Evolutionary conservation across 2,888 invertebrate genomes (phyloP).

Genomic region (Fragum fragum): DNA sequence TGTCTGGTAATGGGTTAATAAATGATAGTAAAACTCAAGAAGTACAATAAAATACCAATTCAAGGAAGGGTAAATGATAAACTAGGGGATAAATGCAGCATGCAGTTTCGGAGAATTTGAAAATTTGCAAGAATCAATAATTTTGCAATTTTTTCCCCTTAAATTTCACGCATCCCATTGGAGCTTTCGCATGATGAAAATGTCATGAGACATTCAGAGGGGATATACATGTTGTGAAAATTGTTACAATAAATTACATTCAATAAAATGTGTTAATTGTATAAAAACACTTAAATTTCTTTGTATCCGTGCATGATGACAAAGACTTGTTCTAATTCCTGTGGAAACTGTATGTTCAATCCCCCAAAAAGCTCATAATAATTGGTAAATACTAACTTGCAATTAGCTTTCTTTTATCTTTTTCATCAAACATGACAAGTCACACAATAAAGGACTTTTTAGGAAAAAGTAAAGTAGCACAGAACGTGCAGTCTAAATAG

Average conservation of each 20-base stretch:
- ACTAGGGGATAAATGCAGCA: slow-evolving; percentile 28
- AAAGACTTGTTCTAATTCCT: not conserved
- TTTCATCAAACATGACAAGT: no score
- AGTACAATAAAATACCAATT: not conserved
- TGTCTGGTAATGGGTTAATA: no score
- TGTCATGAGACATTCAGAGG: slow-evolving; percentile 6
- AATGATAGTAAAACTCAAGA: no score
- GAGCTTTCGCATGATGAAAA: slow-evolving; percentile 15
- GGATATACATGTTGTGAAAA: slow-evolving; percentile 25
- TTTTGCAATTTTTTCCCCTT: slow-evolving; percentile 18
- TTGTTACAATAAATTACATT: slow-evolving; percentile 27
- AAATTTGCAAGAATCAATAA: slow-evolving; percentile 35
- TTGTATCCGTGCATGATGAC: slow-evolving; percentile 5
- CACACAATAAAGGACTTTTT: no score
- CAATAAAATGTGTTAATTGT: slow-evolving; percentile 24
- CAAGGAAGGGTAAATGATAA: slow-evolving; percentile 3
- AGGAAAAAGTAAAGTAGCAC: no score
- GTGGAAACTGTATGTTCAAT: not conserved
- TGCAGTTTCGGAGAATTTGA: slow-evolving; percentile 21
- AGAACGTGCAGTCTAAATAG: no score
- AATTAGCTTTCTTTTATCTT: no score
- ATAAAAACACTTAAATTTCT: slow-evolving; percentile 4
- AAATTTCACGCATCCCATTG: not conserved
- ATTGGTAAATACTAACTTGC: no score
- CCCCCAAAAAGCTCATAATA: no score